phyloP scores from a whole-genome alignment of 2,888 invertebrate genomes.

The Cetonia aurata region DNA sequence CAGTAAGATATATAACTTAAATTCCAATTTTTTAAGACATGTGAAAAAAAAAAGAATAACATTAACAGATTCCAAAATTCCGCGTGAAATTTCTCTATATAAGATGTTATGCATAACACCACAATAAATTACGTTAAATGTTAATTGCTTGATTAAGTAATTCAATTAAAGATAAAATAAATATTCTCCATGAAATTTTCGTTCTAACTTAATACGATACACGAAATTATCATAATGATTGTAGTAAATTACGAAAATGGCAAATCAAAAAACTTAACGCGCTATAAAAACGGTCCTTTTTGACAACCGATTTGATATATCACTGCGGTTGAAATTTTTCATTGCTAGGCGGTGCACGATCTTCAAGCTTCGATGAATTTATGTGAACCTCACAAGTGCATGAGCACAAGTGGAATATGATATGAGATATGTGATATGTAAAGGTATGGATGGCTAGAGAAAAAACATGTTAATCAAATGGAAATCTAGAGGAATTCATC shows the following conservation, averaged over 20 bases:
- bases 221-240: constrained; percentile 12
- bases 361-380: constrained; percentile 22
- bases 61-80: no score
- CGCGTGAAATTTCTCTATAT: no score
- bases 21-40: no score
- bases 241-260: constrained; percentile 17
- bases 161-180: constrained; percentile 1
- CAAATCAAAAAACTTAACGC: constrained; percentile 12
- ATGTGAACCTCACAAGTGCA: constrained; percentile 13
- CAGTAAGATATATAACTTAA: no score
- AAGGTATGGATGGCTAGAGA: constrained; percentile 2
- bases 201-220: no score
- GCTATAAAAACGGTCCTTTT: constrained; percentile 14
- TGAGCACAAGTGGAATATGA: constrained; percentile 24
- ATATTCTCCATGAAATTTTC: not conserved
- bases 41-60: no score
- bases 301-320: constrained; percentile 26
- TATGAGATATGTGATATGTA: constrained; percentile 6
- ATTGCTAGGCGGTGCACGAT: constrained; percentile 9
- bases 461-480: constrained; percentile 31
- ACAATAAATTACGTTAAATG: not conserved
- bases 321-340: constrained; percentile 7
- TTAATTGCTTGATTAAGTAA: not conserved
- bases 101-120: no score
- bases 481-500: constrained; percentile 9